These are phyloP conservation scores for Poecile atricapillus DNA, from an alignment of 2,113 vertebrate species.

Conservation along the genomic window DNA sequence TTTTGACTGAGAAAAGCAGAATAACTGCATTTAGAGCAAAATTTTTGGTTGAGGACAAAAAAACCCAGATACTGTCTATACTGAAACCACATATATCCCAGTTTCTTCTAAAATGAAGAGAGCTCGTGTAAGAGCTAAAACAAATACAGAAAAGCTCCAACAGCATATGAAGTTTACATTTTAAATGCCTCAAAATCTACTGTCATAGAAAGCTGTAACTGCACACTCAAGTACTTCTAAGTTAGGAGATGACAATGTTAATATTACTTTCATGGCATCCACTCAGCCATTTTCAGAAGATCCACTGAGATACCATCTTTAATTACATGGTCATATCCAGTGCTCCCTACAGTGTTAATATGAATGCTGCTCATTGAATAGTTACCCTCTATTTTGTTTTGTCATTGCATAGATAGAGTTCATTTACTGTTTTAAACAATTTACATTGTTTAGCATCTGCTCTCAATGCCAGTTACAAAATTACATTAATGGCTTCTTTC, in stretches of 20 bases:
- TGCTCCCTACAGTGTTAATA: background rate
- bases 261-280: background rate
- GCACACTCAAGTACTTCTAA: background rate
- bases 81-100: background rate
- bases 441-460: background rate
- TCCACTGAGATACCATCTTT: slow-evolving; percentile 24
- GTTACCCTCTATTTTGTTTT: background rate
- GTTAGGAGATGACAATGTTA: background rate
- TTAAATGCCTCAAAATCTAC: background rate
- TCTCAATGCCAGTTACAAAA: background rate
- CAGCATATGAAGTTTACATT: background rate
- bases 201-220: background rate
- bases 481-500: background rate
- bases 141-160: background rate
- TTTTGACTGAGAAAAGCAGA: background rate
- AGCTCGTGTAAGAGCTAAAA: background rate
- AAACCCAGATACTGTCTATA: background rate
- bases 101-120: background rate
- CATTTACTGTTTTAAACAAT: background rate
- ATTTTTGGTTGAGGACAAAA: background rate
- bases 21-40: background rate
- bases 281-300: background rate
- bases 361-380: background rate
- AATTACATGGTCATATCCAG: slow-evolving; percentile 26
- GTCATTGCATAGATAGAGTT: background rate